Conservation (phyloP, 2,888 invertebrate genomes). For the Margaritifera margaritifera region DNA sequence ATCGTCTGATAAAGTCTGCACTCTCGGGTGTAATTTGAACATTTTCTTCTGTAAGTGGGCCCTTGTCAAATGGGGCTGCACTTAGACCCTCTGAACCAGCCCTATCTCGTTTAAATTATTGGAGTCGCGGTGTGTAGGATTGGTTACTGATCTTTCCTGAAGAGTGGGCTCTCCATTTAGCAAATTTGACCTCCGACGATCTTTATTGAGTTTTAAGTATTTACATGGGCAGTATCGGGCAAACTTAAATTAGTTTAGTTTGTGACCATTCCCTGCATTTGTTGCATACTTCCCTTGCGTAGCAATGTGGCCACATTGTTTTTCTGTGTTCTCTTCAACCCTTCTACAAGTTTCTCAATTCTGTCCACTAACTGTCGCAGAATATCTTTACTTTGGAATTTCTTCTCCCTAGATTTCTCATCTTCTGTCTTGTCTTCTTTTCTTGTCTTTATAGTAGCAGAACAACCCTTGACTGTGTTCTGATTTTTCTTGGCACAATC, state of each 20-base stretch:
- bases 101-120: slow-evolving; percentile 8
- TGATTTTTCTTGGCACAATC: no score
- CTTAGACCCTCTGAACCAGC: slow-evolving; percentile 7
- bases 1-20: not conserved
- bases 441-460: no score
- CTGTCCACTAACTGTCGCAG: no score
- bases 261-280: not conserved
- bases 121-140: no score
- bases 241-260: not conserved
- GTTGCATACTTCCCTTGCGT: not conserved
- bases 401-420: no score
- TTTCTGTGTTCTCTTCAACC: no score
- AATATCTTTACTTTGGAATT: no score
- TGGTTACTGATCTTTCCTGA: not conserved
- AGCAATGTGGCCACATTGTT: no score
- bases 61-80: not conserved
- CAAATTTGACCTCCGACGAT: not conserved
- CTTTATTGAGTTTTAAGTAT: not conserved
- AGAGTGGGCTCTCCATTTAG: not conserved
- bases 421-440: no score
- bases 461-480: no score
- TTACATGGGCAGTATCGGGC: slow-evolving; percentile 5
- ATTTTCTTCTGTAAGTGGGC: not conserved
- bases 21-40: no score
- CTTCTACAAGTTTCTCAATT: no score